These are phyloP conservation scores for Bombus pyrosoma DNA, from an alignment of 1,140 invertebrate species.

Conservation along the genomic window DNA sequence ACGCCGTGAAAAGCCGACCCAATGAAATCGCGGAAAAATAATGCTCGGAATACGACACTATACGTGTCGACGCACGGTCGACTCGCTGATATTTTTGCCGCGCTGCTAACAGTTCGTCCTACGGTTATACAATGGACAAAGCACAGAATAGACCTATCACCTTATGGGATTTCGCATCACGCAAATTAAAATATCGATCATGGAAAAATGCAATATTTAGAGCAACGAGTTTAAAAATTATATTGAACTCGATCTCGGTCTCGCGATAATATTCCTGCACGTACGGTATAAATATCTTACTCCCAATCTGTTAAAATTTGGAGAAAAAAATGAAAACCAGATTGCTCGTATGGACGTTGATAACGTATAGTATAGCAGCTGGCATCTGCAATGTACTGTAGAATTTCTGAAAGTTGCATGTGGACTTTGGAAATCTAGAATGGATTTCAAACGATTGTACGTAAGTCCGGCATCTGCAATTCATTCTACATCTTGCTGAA, in stretches of 20 bases:
- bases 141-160: background rate
- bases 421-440: background rate
- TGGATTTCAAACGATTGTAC: background rate
- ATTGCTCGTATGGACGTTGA: background rate
- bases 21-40: slow-evolving; percentile 56
- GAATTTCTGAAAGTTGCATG: background rate
- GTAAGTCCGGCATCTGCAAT: background rate
- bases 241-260: background rate
- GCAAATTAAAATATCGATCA: background rate
- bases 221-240: background rate
- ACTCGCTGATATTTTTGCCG: slow-evolving; percentile 20
- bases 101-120: background rate
- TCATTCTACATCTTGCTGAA: background rate
- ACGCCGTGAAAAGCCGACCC: slow-evolving; percentile 28
- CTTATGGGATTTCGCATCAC: background rate
- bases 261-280: too few relatives aligned
- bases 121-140: background rate
- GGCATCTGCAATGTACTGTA: background rate
- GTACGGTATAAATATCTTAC: background rate
- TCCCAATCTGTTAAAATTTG: too few relatives aligned
- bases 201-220: background rate
- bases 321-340: too few relatives aligned
- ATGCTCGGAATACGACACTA: slow-evolving; percentile 13
- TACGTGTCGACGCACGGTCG: background rate
- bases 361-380: background rate